phyloP scores from a whole-genome alignment of 2,113 vertebrate genomes.

The Sporophila hypoxantha region DNA sequence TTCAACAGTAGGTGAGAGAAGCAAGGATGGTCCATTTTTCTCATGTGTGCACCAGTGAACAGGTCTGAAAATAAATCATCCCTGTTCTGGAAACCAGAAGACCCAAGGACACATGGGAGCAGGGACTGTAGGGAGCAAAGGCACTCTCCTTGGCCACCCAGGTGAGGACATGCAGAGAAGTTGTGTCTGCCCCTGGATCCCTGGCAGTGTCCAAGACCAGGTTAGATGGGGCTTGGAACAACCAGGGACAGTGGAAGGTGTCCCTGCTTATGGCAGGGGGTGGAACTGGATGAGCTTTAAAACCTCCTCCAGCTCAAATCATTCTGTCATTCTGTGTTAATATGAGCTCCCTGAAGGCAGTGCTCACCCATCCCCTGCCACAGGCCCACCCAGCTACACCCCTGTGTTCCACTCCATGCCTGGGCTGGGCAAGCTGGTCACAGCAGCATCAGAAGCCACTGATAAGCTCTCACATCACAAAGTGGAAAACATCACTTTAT shows the following conservation, averaged over 20 bases:
- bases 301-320: background rate
- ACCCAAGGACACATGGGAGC: background rate
- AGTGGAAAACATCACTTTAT: background rate
- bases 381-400: no score
- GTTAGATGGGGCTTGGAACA: background rate
- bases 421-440: rapidly evolving
- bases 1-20: background rate
- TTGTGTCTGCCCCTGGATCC: background rate
- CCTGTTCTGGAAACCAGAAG: background rate
- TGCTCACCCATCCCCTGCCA: rapidly evolving
- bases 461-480: background rate
- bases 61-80: background rate
- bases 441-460: background rate
- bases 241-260: background rate
- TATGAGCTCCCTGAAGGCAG: rapidly evolving
- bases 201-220: background rate
- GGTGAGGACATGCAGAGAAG: background rate
- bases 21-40: background rate
- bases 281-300: background rate
- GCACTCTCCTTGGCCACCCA: rapidly evolving
- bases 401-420: rapidly evolving
- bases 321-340: background rate
- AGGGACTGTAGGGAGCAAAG: background rate
- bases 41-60: background rate
- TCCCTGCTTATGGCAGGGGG: background rate